phyloP scores from a whole-genome alignment of 2,113 vertebrate species.

The Apteryx mantelli region DNA sequence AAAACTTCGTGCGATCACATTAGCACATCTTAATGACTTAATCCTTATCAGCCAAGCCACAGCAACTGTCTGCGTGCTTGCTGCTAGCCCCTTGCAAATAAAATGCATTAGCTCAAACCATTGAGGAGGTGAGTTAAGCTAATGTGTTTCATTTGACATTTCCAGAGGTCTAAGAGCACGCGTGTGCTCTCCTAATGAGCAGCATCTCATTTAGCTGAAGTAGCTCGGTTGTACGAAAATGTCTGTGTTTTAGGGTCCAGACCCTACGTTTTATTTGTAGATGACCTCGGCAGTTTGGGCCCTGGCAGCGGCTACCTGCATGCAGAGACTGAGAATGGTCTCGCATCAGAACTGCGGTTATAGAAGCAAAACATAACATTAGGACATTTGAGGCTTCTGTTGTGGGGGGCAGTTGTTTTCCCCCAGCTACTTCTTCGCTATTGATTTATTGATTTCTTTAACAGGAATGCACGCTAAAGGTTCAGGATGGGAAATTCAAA shows the following conservation, averaged over 20 bases:
- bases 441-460: not conserved
- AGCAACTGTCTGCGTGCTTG: not conserved
- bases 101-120: not conserved
- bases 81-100: not conserved
- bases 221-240: not conserved
- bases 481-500: slow-evolving; percentile 97
- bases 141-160: not conserved
- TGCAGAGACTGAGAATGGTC: not conserved
- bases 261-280: not conserved
- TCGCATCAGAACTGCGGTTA: not conserved
- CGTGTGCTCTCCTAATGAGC: not conserved
- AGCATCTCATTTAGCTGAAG: not conserved
- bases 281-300: not conserved
- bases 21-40: slow-evolving; percentile 20
- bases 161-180: not conserved
- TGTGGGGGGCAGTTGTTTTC: not conserved
- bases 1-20: not conserved
- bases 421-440: not conserved
- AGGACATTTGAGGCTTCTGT: rapidly evolving
- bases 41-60: not conserved
- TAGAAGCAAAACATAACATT: not conserved
- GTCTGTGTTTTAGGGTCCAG: not conserved
- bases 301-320: not conserved
- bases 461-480: slow-evolving; percentile 95
- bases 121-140: not conserved